Evolutionary conservation across 1,140 invertebrate genomes (phyloP).

Genomic region (Bathynomus jamesi): DNA sequence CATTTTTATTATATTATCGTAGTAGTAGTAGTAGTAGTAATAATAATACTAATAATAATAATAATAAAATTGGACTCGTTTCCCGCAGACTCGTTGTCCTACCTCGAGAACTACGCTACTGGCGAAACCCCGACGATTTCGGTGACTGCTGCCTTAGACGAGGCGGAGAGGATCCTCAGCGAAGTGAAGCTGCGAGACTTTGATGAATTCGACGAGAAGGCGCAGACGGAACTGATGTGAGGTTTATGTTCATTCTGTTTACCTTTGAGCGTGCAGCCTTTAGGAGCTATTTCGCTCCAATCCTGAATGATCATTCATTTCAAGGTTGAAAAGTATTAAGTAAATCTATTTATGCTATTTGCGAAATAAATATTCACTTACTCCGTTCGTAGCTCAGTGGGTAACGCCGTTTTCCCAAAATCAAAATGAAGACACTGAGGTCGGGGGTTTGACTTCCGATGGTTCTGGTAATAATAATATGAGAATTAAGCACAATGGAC

Average conservation of each 20-base stretch:
- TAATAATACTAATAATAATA: too few relatives aligned
- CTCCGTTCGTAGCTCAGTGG: too few relatives aligned
- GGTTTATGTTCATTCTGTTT: not conserved
- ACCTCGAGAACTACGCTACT: slow-evolving; percentile 41
- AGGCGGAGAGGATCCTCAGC: slow-evolving; percentile 35
- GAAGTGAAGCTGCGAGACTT: slow-evolving; percentile 22
- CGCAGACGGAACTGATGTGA: slow-evolving; percentile 28
- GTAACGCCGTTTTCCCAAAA: too few relatives aligned
- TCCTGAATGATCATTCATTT: not conserved
- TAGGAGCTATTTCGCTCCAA: not conserved
- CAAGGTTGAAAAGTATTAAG: not conserved
- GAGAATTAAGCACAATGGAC: too few relatives aligned
- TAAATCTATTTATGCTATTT: too few relatives aligned
- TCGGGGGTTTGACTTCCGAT: too few relatives aligned
- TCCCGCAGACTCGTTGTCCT: slow-evolving; percentile 37
- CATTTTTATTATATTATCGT: too few relatives aligned
- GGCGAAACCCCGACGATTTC: slow-evolving; percentile 37
- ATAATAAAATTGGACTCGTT: not conserved
- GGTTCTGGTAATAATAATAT: too few relatives aligned
- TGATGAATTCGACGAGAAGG: slow-evolving; percentile 4
- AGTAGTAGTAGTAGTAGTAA: too few relatives aligned
- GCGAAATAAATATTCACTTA: too few relatives aligned
- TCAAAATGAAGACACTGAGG: too few relatives aligned
- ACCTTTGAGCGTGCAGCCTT: not conserved
- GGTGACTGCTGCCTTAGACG: slow-evolving; percentile 23